Conservation (phyloP, 2,797 vertebrate species). For the Austrolebias charrua region DNA sequence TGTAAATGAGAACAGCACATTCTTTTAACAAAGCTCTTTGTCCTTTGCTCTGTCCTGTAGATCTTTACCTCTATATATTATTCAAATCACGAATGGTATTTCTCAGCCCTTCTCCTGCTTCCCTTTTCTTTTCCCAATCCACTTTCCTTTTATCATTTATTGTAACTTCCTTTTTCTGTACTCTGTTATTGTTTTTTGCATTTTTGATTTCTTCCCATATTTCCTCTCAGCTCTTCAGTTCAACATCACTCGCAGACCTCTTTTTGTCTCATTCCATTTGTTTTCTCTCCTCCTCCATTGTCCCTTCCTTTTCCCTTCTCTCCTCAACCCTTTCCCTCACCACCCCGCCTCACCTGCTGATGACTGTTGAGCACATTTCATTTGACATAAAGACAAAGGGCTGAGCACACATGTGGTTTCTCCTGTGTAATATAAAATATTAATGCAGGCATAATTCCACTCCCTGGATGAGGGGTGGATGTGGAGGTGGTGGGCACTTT, state of each 20-base stretch:
- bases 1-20: background rate
- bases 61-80: slow-evolving; percentile 53
- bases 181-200: background rate
- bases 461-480: slow-evolving; percentile 61
- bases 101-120: slow-evolving; percentile 19
- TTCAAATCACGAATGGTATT: slow-evolving; percentile 48
- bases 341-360: slow-evolving; percentile 55
- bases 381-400: slow-evolving; percentile 81
- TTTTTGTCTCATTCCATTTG: slow-evolving; percentile 17
- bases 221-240: slow-evolving; percentile 6
- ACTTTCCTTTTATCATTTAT: slow-evolving; percentile 31
- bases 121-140: slow-evolving; percentile 11
- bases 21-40: slow-evolving; percentile 25
- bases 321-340: slow-evolving; percentile 34
- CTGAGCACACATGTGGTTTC: slow-evolving; percentile 75
- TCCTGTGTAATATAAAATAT: slow-evolving; percentile 82
- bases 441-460: slow-evolving; percentile 82
- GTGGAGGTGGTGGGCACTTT: slow-evolving; percentile 51
- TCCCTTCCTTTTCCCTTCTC: slow-evolving; percentile 19
- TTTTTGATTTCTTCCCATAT: slow-evolving; percentile 1
- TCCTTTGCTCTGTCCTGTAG: slow-evolving; percentile 33
- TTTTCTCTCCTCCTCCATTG: slow-evolving; percentile 15
- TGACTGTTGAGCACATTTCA: slow-evolving; percentile 74
- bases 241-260: slow-evolving; percentile 5
- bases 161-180: slow-evolving; percentile 16